These are phyloP conservation scores for Carassius gibelio DNA, from an alignment of 2,113 vertebrate species.

Conservation along the genomic window DNA sequence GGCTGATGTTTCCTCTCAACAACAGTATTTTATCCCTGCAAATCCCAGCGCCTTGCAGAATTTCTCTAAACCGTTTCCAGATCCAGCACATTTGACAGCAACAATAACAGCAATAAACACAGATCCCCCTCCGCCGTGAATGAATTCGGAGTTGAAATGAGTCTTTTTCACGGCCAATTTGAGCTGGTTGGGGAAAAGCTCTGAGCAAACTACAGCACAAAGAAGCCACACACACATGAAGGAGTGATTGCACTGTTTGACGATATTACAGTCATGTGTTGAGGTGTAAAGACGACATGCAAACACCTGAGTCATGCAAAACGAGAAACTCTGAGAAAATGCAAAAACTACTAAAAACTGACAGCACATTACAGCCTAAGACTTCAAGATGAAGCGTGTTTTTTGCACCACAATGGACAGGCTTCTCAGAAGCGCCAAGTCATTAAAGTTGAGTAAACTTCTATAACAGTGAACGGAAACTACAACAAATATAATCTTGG, in stretches of 20 bases:
- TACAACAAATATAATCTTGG: not conserved
- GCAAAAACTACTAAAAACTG: not conserved
- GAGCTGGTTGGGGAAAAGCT: slow-evolving; percentile 60
- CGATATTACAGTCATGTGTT: slow-evolving; percentile 45
- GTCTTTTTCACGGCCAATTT: slow-evolving; percentile 77
- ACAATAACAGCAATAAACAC: slow-evolving; percentile 68
- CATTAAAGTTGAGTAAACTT: too few relatives aligned
- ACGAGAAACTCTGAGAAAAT: slow-evolving; percentile 52
- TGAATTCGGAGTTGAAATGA: slow-evolving; percentile 58
- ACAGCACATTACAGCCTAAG: not conserved
- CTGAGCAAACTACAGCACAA: slow-evolving; percentile 69
- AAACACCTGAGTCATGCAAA: slow-evolving; percentile 76
- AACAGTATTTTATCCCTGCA: slow-evolving; percentile 37
- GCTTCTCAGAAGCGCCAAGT: too few relatives aligned
- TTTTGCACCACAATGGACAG: not conserved
- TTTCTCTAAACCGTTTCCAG: slow-evolving; percentile 45
- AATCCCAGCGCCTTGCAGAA: slow-evolving; percentile 43
- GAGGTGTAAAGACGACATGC: slow-evolving; percentile 74
- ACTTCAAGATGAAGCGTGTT: not conserved
- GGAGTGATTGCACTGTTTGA: slow-evolving; percentile 64
- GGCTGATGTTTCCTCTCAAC: slow-evolving; percentile 43
- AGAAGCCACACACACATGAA: slow-evolving; percentile 67
- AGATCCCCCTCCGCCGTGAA: slow-evolving; percentile 72
- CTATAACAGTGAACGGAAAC: not conserved
- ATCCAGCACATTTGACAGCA: slow-evolving; percentile 68